A percentile compares a stretch with the other conserved stretches of the same genome.
Evolutionary conservation across 2,113 vertebrate genomes (phyloP).

Genomic region (Myrmecobius fasciatus): DNA sequence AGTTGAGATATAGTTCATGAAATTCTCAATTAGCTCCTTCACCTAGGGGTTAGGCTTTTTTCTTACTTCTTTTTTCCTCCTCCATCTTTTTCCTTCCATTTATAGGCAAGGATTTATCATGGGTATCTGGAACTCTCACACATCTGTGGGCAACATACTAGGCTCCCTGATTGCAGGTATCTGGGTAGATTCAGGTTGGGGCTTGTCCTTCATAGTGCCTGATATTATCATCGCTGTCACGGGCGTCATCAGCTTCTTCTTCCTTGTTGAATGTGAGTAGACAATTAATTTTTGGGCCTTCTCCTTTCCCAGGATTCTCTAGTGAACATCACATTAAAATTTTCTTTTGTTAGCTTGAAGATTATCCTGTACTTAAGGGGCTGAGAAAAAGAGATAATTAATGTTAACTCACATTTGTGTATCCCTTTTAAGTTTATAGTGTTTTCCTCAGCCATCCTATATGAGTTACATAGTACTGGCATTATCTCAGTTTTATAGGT

Average conservation of each 20-base stretch:
- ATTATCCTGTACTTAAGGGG: background rate
- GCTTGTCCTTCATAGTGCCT: slow-evolving; percentile 94
- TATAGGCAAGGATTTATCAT: slow-evolving; percentile 96
- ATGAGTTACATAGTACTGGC: background rate
- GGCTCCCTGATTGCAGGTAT: slow-evolving; percentile 94
- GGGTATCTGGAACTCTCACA: slow-evolving; percentile 99
- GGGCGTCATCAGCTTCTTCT: slow-evolving; percentile 94
- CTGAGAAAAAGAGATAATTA: background rate
- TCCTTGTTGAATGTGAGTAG: slow-evolving; percentile 96
- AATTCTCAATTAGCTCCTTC: background rate
- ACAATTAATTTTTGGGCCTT: rapidly evolving
- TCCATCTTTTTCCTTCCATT: background rate
- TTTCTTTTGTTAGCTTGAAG: background rate
- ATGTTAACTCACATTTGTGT: background rate
- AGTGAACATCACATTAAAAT: background rate
- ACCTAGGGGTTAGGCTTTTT: background rate
- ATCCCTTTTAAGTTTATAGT: background rate
- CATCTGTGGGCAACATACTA: slow-evolving; percentile 97
- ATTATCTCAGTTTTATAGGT: background rate
- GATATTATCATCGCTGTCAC: slow-evolving; percentile 89
- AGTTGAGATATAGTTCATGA: background rate
- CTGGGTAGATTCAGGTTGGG: slow-evolving; percentile 93
- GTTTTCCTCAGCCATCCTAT: background rate
- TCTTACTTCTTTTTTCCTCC: background rate
- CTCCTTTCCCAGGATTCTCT: background rate